Evolutionary conservation across 2,888 invertebrate genomes (phyloP), one percentile per base, ranked within the genome.

Genomic region (Coelogynopora nodosa): DNA sequence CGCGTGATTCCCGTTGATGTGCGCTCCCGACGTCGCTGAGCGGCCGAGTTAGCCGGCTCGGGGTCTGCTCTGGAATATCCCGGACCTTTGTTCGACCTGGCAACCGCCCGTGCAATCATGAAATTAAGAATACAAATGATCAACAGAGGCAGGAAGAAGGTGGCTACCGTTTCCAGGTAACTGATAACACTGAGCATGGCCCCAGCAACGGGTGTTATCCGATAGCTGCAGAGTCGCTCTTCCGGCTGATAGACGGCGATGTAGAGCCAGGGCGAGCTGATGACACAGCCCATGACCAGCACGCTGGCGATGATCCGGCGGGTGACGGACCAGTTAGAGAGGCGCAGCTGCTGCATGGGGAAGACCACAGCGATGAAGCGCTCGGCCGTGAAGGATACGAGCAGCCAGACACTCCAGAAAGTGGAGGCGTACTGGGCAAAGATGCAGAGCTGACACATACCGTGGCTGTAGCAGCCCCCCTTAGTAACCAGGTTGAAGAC

Each of bases 341-440:
- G 2, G 26, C 67, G 85, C 0, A 85, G 2, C 26, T 85, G 85
- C 30, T 74, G 85, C 67, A 23, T 67, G 1, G 85, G 85, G 67
- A 67, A 85, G 2, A 84, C 85, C 13, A 85, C 49, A 0, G 67
- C 85, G 23, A 85, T 85, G 23, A 85, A 85, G 26, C 85, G 13
- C 30, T 85, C 85, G 1, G 30, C n/a, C 0, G 85, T 85, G 28
- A 85, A 85, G n/a, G 29, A 27, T 18, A 67, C 67, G 29, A 85
- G 67, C 2, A 82, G 49, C 85, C 85, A 85, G 67, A 67, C 74
- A 67, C 85, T 85, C n/a, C 49, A 85, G 29, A 85, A 85, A n/a
- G 85, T 27, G 0, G 74, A 29, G 13, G 67, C n/a, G 29, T 85
- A 85, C 67, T 85, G 85, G 2, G 28, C 13, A 26, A 85, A 85